These are phyloP conservation scores for Listrodromus nycthemerus DNA, from an alignment of 2,888 invertebrate species.

Conservation along the genomic window DNA sequence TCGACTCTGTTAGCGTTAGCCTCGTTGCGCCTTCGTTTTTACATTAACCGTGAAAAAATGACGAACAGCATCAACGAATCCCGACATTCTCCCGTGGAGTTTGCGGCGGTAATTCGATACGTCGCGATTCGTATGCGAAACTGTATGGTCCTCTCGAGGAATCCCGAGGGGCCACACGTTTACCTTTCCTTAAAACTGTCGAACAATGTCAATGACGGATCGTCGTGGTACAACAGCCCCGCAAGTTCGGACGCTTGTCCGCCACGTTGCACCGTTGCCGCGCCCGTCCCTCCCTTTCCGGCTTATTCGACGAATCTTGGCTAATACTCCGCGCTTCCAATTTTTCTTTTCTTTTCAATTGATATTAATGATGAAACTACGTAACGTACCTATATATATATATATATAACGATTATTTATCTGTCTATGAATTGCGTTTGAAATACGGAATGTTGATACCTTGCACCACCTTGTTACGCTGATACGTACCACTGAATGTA, in stretches of 20 bases:
- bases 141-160: neutral
- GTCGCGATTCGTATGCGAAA: conserved; percentile 2
- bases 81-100: neutral
- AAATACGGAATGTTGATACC: conserved; percentile 71
- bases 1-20: neutral
- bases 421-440: conserved; percentile 66
- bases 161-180: neutral
- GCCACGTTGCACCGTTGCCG: neutral
- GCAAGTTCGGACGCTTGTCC: neutral
- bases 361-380: conserved; percentile 19
- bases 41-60: conserved; percentile 6
- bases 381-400: conserved; percentile 55
- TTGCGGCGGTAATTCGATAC: neutral
- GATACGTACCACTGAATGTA: conserved; percentile 70
- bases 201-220: neutral
- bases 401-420: conserved; percentile 68
- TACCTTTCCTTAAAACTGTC: neutral
- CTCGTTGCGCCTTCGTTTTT: neutral
- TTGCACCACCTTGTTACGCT: conserved; percentile 70
- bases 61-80: neutral
- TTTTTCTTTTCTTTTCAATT: conserved; percentile 7
- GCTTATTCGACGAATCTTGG: conserved; percentile 42
- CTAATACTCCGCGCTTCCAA: conserved; percentile 21
- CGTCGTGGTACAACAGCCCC: neutral
- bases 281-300: neutral